Conservation (phyloP, 2,888 invertebrate species). For the Chironomus tentans region DNA sequence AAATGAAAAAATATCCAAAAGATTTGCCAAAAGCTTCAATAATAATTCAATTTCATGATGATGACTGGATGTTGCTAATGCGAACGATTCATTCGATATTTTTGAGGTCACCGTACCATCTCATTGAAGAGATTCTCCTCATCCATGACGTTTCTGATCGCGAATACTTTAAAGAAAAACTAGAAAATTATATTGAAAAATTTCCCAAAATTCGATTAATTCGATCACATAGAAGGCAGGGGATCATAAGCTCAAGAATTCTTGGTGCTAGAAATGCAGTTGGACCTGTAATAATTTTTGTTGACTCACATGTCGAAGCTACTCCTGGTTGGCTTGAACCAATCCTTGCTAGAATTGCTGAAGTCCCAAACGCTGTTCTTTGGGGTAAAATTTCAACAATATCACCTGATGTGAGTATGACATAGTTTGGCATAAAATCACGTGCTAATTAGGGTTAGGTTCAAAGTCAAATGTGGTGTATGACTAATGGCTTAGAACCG, state of each 20-base stretch:
- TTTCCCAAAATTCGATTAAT: neutral
- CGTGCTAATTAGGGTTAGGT: too few relatives aligned
- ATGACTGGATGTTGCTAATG: slow-evolving; percentile 4
- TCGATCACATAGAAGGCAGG: neutral
- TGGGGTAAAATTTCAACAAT: neutral
- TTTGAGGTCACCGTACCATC: neutral
- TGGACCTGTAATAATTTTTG: neutral
- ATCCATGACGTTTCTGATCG: neutral
- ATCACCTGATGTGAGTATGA: neutral
- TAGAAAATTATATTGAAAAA: neutral
- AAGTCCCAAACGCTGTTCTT: neutral
- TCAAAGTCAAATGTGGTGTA: neutral
- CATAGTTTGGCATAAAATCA: too few relatives aligned
- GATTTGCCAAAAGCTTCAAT: neutral
- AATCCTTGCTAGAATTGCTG: neutral
- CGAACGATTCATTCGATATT: slow-evolving; percentile 3
- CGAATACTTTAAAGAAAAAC: neutral
- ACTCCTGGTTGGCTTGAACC: neutral
- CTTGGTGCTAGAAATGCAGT: neutral
- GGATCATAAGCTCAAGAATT: neutral
- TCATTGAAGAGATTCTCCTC: neutral
- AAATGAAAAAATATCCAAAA: neutral
- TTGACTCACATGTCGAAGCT: slow-evolving; percentile 2
- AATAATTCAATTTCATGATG: neutral
- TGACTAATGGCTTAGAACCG: too few relatives aligned